phyloP scores from a whole-genome alignment of 2,888 invertebrate genomes.

The Aelia acuminata region DNA sequence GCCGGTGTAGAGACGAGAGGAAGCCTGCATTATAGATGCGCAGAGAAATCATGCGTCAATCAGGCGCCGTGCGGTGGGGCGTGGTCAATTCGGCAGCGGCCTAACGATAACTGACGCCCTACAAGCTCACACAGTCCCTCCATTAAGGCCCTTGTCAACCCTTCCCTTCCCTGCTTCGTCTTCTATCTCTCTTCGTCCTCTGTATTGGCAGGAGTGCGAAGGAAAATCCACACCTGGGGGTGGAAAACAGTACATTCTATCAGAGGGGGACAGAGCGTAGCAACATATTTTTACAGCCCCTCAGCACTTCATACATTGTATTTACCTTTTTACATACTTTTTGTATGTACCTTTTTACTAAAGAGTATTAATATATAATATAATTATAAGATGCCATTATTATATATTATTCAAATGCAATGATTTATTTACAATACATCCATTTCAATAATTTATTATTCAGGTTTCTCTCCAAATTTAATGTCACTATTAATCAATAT shows the following conservation, averaged over 20 bases:
- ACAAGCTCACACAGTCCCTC: constrained; percentile 39
- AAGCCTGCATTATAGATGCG: constrained; percentile 5
- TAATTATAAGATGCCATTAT: too few species aligned
- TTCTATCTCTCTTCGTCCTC: background rate
- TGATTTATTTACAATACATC: too few species aligned
- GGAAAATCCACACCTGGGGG: background rate
- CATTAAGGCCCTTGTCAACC: constrained; percentile 32
- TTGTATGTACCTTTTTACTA: too few species aligned
- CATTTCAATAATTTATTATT: too few species aligned
- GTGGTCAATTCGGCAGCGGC: constrained; percentile 40
- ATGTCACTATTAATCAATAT: too few species aligned
- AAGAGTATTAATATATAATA: too few species aligned
- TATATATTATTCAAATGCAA: too few species aligned
- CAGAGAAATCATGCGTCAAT: constrained; percentile 45
- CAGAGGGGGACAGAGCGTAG: too few species aligned
- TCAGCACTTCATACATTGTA: too few species aligned
- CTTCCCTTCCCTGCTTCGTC: background rate
- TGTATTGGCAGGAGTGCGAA: background rate
- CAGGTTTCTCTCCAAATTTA: too few species aligned
- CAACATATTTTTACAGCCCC: too few species aligned
- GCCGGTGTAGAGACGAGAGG: background rate
- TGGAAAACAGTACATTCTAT: background rate
- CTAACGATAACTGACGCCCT: constrained; percentile 50
- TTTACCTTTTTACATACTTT: too few species aligned
- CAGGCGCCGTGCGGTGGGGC: constrained; percentile 48